phyloP scores from a whole-genome alignment of 2,113 vertebrate species.

The Numenius arquata region DNA sequence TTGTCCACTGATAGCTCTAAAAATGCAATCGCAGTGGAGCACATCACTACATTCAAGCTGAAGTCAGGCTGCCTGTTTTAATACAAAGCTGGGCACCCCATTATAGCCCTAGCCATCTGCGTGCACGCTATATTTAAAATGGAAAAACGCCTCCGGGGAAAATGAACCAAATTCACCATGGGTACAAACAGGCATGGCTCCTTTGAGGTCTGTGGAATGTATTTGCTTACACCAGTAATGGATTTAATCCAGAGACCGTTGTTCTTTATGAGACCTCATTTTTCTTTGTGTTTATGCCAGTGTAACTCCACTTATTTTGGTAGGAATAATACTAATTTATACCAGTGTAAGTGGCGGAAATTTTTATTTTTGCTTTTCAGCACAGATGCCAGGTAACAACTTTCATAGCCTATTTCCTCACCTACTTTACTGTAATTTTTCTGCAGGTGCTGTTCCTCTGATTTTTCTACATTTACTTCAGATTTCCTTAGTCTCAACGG shows the following conservation, averaged over 20 bases:
- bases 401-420: neutral
- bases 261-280: slow-evolving; percentile 5
- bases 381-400: neutral
- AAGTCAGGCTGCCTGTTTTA: neutral
- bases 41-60: neutral
- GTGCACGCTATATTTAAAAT: slow-evolving; percentile 4
- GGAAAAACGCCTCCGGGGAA: slow-evolving; percentile 48
- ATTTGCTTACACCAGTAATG: slow-evolving; percentile 8
- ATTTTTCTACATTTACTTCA: neutral
- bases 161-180: neutral
- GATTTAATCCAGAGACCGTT: neutral
- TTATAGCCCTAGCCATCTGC: slow-evolving; percentile 9
- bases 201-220: slow-evolving; percentile 18
- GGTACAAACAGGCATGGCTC: slow-evolving; percentile 1
- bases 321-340: slow-evolving; percentile 11
- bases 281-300: slow-evolving; percentile 24
- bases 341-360: neutral
- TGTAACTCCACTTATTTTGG: neutral
- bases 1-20: neutral
- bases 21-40: neutral
- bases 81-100: neutral
- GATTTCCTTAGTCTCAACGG: neutral
- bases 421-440: neutral
- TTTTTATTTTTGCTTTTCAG: neutral
- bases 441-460: neutral